Percentiles rank a stretch among this genome's conserved stretches.
These are phyloP conservation scores for Ceratitis capitata DNA, from an alignment of 1,140 invertebrate species.

Conservation along the genomic window DNA sequence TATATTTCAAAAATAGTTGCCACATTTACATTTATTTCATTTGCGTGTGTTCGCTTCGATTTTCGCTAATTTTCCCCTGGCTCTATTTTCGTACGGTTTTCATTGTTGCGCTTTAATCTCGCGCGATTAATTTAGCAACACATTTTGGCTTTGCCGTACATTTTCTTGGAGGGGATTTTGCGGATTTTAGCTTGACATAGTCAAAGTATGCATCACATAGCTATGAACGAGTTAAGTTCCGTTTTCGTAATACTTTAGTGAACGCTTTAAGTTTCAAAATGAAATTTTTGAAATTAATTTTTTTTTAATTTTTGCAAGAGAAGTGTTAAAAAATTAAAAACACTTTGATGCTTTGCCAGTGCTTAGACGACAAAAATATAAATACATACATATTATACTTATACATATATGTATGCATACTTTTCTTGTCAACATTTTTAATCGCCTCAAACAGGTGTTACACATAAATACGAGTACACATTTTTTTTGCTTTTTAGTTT, in stretches of 20 bases:
- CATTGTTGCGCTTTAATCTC: neutral
- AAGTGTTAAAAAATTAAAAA: neutral
- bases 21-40: too few relatives aligned
- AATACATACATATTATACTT: too few relatives aligned
- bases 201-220: neutral
- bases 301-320: neutral
- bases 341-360: neutral
- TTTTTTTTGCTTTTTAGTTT: neutral
- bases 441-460: conserved; percentile 25
- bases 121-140: neutral
- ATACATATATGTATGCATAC: neutral
- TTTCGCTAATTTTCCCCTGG: too few relatives aligned
- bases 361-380: too few relatives aligned
- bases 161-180: neutral
- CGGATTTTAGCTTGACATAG: neutral
- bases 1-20: too few relatives aligned
- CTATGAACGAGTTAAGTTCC: neutral
- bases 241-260: neutral
- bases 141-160: too few relatives aligned
- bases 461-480: too few relatives aligned
- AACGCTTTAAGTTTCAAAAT: neutral
- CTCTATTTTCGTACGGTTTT: too few relatives aligned
- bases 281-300: neutral
- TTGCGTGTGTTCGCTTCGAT: too few relatives aligned
- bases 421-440: neutral